phyloP scores from a whole-genome alignment of 2,113 vertebrate species.

The Pedetes capensis region DNA sequence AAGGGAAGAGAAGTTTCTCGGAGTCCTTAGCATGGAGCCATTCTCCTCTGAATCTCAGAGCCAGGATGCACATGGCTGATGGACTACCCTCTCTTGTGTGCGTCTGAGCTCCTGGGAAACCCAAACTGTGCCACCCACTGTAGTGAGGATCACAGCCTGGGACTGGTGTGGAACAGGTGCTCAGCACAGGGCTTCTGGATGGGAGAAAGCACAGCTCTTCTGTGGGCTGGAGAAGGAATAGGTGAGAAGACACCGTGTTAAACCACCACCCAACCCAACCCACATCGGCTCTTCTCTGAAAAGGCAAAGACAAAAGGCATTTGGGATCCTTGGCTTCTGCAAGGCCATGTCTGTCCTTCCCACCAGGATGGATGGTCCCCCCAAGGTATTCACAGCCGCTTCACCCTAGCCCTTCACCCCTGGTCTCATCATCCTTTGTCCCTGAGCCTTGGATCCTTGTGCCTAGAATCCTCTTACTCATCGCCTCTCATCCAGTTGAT shows the following conservation, averaged over 20 bases:
- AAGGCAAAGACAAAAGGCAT: background rate
- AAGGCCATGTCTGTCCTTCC: background rate
- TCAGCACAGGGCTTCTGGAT: background rate
- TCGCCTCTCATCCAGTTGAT: background rate
- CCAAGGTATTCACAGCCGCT: too few relatives aligned
- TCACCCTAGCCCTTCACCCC: background rate
- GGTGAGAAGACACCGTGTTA: too few relatives aligned
- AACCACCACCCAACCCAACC: too few relatives aligned
- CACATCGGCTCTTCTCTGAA: background rate
- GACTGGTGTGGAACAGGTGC: fast-evolving
- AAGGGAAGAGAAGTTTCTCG: background rate
- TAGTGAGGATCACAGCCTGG: background rate
- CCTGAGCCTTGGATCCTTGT: too few relatives aligned
- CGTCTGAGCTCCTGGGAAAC: background rate
- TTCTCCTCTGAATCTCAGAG: background rate
- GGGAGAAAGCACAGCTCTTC: background rate
- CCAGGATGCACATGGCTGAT: fast-evolving
- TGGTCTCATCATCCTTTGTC: background rate
- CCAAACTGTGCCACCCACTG: fast-evolving
- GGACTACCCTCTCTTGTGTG: background rate
- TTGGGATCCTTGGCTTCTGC: too few relatives aligned
- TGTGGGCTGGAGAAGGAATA: background rate
- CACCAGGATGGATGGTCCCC: background rate
- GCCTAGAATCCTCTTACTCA: background rate
- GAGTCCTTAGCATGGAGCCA: background rate